phyloP scores from a whole-genome alignment of 2,888 invertebrate genomes.

The Nebria salina region DNA sequence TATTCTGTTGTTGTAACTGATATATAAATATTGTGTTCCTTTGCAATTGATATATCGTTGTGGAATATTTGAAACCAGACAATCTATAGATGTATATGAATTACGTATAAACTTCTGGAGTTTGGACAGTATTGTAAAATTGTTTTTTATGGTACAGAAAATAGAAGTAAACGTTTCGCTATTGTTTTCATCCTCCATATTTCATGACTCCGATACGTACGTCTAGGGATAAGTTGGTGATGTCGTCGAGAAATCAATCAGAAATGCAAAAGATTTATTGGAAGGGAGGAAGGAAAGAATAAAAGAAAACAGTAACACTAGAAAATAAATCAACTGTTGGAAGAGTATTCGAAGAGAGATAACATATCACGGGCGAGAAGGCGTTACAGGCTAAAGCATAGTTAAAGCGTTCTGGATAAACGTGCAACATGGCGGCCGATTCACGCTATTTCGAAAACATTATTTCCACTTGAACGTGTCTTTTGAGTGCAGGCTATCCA shows the following conservation, averaged over 20 bases:
- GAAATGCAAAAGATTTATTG: slow-evolving; percentile 33
- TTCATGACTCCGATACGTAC: background rate
- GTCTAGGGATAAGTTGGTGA: background rate
- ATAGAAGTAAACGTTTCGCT: background rate
- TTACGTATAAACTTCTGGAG: background rate
- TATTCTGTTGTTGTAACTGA: too few relatives aligned
- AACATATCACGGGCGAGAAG: slow-evolving; percentile 27
- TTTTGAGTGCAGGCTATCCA: slow-evolving; percentile 9
- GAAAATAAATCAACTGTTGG: slow-evolving; percentile 38
- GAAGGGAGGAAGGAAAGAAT: background rate
- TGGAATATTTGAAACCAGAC: too few relatives aligned
- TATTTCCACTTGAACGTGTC: slow-evolving; percentile 18
- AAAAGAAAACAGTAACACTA: slow-evolving; percentile 26
- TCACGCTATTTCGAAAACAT: slow-evolving; percentile 16
- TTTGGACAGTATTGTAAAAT: background rate
- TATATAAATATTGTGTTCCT: too few relatives aligned
- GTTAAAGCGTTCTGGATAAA: slow-evolving; percentile 26
- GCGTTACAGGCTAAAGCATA: slow-evolving; percentile 17
- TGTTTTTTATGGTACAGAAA: background rate
- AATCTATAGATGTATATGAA: background rate
- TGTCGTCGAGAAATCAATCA: slow-evolving; percentile 28
- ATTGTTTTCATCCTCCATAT: background rate
- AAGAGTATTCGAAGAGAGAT: slow-evolving; percentile 33
- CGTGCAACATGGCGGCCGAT: slow-evolving; percentile 7
- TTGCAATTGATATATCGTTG: too few relatives aligned